Conservation (phyloP, 2,797 vertebrate species). For the Protonibea diacanthus region DNA sequence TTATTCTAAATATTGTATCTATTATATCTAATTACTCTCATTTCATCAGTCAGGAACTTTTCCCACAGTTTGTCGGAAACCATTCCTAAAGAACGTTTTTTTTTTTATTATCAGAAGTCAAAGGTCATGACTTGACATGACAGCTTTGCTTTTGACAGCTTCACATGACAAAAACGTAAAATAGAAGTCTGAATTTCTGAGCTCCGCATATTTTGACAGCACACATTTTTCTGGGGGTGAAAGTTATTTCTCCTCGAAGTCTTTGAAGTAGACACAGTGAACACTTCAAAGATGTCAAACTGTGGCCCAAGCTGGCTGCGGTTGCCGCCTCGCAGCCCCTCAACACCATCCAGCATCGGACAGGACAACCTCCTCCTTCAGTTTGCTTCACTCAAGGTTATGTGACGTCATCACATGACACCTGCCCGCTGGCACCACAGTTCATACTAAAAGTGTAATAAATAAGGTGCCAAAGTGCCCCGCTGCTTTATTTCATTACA, state of each 20-base stretch:
- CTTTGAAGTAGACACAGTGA: not conserved
- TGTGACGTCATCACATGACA: constrained; percentile 48
- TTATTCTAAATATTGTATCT: not conserved
- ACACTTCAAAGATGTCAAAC: constrained; percentile 14
- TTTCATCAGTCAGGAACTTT: not conserved
- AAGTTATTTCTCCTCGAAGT: not conserved
- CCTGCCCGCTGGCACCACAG: constrained; percentile 37
- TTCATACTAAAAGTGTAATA: constrained; percentile 28
- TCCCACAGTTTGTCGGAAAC: not conserved
- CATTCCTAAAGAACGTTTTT: not conserved
- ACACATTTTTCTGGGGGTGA: not conserved
- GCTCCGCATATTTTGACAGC: not conserved
- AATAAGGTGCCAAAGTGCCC: constrained; percentile 13
- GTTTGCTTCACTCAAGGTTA: constrained; percentile 36
- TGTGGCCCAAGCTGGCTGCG: constrained; percentile 2
- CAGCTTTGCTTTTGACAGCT: too few species aligned
- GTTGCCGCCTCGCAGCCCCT: constrained; percentile 18
- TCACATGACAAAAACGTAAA: not conserved
- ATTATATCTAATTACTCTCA: not conserved
- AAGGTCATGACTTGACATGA: not conserved
- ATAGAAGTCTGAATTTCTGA: not conserved
- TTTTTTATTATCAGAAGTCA: not conserved
- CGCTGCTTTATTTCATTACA: constrained; percentile 18
- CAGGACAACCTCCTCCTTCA: constrained; percentile 15
- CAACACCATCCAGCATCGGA: constrained; percentile 16